Evolutionary conservation across 1,140 invertebrate species (phyloP).

Genomic region (Saccostrea glomerata): DNA sequence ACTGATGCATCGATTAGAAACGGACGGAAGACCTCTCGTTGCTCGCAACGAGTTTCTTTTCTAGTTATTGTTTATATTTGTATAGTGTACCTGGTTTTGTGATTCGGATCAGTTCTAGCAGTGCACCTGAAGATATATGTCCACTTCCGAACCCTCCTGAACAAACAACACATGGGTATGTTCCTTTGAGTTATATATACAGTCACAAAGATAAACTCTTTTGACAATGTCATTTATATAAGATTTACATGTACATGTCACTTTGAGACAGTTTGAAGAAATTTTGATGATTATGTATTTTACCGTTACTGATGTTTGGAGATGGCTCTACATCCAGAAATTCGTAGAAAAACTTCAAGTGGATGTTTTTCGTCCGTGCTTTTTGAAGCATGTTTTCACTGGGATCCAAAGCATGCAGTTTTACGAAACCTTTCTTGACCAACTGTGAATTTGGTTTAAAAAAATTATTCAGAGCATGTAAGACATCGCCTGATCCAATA

Average conservation of each 20-base stretch:
- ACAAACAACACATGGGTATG: slow-evolving; percentile 73
- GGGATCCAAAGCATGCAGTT: slow-evolving; percentile 72
- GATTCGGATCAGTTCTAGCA: slow-evolving; percentile 77
- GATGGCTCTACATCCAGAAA: slow-evolving; percentile 58
- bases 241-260: no score
- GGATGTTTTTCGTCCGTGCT: slow-evolving; percentile 65
- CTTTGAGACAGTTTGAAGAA: no score
- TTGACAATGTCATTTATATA: no score
- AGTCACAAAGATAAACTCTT: no score
- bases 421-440: slow-evolving; percentile 52
- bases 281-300: no score
- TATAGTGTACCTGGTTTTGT: slow-evolving; percentile 74
- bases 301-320: neutral
- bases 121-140: slow-evolving; percentile 74
- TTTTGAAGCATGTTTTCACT: slow-evolving; percentile 71
- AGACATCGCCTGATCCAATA: no score
- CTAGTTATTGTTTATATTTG: no score
- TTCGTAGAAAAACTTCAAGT: slow-evolving; percentile 63
- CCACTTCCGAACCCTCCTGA: slow-evolving; percentile 78
- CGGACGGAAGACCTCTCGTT: no score
- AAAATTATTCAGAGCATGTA: no score
- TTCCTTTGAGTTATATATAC: slow-evolving; percentile 53
- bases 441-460: neutral
- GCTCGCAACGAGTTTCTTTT: no score
- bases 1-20: no score